Base-by-base conservation (phyloP, 2,888 invertebrate species). In the Andricus curvator region DNA sequence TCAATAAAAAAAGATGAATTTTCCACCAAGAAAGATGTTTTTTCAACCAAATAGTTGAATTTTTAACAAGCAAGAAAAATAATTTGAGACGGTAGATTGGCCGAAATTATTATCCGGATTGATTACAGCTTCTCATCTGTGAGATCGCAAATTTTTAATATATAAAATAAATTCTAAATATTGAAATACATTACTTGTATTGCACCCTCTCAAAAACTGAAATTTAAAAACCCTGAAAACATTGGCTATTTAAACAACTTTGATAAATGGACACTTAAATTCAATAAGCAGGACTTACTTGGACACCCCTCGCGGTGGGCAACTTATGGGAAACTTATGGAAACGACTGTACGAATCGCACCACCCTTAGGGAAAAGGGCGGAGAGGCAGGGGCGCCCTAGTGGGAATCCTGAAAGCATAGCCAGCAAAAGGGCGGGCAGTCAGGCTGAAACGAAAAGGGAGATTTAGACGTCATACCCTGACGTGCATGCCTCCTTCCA, bases 401-500 rank as follows among this genome's bases (percentile, higher is more conserved):
- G 84, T 82, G 85, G 79, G 82, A 70, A 89, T 86, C 88, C 87
- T 86, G 79, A 82, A 74, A 89, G 86, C 88, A 87, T 86, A 88
- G 88, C 87, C 85, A 86, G 88, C 87, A 86, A 89, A 90, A 90
- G 91, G 91, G 92, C 91, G 92, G 92, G 89, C 89, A 90, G 88
- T 88, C 86, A 88, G 89, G 86, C 86, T 88, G 89, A 89, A 90
- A 89, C 88, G 89, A 88, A 88, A 88, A 88, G 90, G 88, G 89
- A 89, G 89, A 92, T 93, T 92, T 91, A 92, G 92, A 92, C 90
- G 88, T 93, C 92, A 92, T 91, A 90, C 91, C 90, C 89, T 89
- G 90, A 90, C 89, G 88, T 88, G 88, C 85, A 84, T 77, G 78
- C 88, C 87, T 83, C 83, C 88, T 89, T 81, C 85, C 86, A 82